A percentile compares a stretch with the other conserved stretches of the same genome.
These are phyloP conservation scores for Saguinus midas DNA, from an alignment of 2,113 vertebrate genomes.

Conservation along the genomic window DNA sequence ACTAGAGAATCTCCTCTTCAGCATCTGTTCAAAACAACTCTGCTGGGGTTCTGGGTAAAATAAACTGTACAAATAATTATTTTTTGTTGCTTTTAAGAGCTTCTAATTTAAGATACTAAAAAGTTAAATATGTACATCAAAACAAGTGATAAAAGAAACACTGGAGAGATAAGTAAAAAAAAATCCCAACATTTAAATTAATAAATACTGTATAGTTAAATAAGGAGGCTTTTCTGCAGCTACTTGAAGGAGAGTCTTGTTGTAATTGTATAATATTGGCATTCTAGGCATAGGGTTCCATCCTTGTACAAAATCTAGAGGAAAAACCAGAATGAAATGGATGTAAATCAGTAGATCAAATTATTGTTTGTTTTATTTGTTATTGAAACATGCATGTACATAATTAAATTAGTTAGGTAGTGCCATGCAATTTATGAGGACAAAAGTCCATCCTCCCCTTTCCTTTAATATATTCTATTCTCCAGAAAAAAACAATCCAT, in stretches of 20 bases:
- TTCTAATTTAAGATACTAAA: constrained; percentile 16
- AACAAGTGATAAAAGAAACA: neutral
- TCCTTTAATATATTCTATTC: neutral
- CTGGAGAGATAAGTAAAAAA: neutral
- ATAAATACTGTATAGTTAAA: neutral
- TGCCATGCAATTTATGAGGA: neutral
- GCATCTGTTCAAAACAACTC: neutral
- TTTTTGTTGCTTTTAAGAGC: neutral
- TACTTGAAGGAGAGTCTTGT: neutral
- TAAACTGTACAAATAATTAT: neutral
- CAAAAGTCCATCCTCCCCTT: neutral
- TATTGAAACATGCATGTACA: neutral
- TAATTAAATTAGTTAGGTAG: neutral
- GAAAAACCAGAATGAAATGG: neutral
- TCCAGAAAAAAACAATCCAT: neutral
- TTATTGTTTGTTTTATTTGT: neutral
- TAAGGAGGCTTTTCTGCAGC: neutral
- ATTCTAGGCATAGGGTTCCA: neutral
- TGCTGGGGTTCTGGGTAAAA: neutral
- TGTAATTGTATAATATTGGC: neutral
- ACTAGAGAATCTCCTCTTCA: neutral
- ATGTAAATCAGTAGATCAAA: neutral
- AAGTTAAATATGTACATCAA: neutral
- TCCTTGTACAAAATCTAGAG: neutral
- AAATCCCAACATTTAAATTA: neutral